Evolutionary conservation across 2,888 invertebrate genomes (phyloP).

Genomic region (Nasonovia ribisnigri): DNA sequence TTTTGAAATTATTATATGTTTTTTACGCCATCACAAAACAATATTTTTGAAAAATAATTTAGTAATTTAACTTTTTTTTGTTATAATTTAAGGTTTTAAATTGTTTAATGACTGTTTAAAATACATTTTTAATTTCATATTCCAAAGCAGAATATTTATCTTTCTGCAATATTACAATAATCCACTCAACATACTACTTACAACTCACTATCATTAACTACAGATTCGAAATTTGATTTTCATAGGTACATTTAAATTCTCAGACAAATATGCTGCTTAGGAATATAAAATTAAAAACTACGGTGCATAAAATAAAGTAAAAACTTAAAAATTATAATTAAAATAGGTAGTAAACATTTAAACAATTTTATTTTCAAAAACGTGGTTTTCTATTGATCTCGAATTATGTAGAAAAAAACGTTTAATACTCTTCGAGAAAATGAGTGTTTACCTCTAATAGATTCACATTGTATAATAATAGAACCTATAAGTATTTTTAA

Average conservation of each 20-base stretch:
- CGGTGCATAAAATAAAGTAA: neutral
- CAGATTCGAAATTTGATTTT: neutral
- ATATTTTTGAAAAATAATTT: neutral
- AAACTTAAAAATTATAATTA: neutral
- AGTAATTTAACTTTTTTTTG: neutral
- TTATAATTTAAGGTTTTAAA: neutral
- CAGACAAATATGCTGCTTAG: neutral
- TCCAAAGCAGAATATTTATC: neutral
- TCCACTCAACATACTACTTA: neutral
- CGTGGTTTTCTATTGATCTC: neutral
- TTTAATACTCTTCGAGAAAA: neutral
- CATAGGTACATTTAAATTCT: neutral
- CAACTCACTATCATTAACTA: neutral
- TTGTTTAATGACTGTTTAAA: neutral
- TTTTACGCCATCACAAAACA: neutral
- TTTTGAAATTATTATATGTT: neutral
- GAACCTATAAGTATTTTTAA: neutral
- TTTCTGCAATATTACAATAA: neutral
- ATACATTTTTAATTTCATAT: neutral
- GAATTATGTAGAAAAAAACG: neutral
- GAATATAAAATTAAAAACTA: neutral
- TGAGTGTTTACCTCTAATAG: neutral
- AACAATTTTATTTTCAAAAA: neutral
- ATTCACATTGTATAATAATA: neutral
- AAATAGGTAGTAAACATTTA: neutral